Percentiles rank a stretch among this genome's conserved stretches.
Conservation (phyloP, 2,113 vertebrate species). For the Phrynosoma platyrhinos region DNA sequence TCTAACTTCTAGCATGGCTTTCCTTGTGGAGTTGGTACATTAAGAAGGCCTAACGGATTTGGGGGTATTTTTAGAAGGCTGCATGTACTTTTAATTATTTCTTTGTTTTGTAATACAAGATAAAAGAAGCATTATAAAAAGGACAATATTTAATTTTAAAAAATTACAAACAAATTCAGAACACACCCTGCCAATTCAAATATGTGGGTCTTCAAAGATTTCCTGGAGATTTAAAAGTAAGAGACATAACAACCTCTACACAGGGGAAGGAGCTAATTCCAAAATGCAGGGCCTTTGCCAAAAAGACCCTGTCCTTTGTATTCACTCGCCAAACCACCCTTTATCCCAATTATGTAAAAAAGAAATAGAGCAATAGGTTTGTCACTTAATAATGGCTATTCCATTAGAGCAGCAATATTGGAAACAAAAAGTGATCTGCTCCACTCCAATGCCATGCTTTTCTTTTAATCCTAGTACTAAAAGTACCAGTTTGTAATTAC, state of each 20-base stretch:
- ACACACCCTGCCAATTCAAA: too few relatives aligned
- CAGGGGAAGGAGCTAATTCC: too few relatives aligned
- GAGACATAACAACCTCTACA: too few relatives aligned
- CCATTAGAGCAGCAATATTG: not conserved
- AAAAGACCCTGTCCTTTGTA: too few relatives aligned
- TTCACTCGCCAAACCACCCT: not conserved
- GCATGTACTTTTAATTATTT: not conserved
- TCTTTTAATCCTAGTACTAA: not conserved
- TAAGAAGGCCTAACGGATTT: not conserved
- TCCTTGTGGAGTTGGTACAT: not conserved
- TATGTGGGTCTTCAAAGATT: too few relatives aligned
- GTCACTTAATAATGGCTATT: not conserved
- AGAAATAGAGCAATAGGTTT: not conserved
- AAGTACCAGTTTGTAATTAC: too few relatives aligned
- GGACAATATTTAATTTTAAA: too few relatives aligned
- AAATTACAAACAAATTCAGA: too few relatives aligned
- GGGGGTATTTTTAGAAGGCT: not conserved
- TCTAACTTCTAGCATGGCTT: not conserved
- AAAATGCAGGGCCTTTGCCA: too few relatives aligned
- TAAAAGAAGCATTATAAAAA: too few relatives aligned
- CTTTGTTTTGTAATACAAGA: too few relatives aligned
- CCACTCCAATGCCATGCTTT: not conserved
- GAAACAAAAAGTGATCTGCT: not conserved
- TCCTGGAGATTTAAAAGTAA: too few relatives aligned
- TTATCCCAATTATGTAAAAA: not conserved